A percentile compares a stretch with the other conserved stretches of the same genome.
Conservation (phyloP, 2,113 vertebrate genomes). For the Xiphias gladius region DNA sequence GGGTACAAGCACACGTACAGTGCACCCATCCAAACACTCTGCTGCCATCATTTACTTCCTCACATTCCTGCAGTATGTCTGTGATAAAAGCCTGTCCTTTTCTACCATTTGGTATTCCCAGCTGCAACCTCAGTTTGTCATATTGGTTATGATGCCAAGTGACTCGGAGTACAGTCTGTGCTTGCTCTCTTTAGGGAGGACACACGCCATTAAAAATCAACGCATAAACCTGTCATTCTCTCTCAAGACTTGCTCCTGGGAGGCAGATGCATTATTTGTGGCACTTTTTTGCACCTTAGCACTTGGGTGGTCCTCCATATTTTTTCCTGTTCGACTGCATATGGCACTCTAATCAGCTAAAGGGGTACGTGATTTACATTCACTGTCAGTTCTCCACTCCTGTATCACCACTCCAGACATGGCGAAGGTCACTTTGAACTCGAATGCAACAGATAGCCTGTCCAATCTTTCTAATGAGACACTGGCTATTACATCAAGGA, state of each 20-base stretch:
- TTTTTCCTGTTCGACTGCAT: conserved; percentile 55
- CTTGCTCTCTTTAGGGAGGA: conserved; percentile 58
- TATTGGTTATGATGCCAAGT: conserved; percentile 56
- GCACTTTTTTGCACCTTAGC: conserved; percentile 43
- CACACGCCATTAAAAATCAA: conserved; percentile 56
- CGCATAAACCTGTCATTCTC: conserved; percentile 72
- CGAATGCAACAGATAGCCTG: conserved; percentile 52
- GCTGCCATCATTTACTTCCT: conserved; percentile 20
- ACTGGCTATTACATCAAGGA: conserved; percentile 26
- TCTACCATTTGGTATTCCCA: conserved; percentile 51
- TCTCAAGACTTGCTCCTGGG: conserved; percentile 27
- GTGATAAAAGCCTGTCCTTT: conserved; percentile 53
- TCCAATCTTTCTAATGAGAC: conserved; percentile 40
- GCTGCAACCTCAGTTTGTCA: conserved; percentile 44
- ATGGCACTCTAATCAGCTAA: conserved; percentile 76
- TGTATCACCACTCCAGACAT: conserved; percentile 55
- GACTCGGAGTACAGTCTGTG: conserved; percentile 42
- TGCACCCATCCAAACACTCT: conserved; percentile 27
- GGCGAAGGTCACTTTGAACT: conserved; percentile 69
- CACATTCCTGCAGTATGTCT: conserved; percentile 17
- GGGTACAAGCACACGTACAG: conserved; percentile 22
- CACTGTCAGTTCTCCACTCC: conserved; percentile 56
- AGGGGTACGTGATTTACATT: conserved; percentile 74
- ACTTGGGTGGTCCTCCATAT: conserved; percentile 42
- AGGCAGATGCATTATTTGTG: conserved; percentile 64